Evolutionary conservation across 2,797 vertebrate species (phyloP).

Genomic region (Loriculus beryllinus): DNA sequence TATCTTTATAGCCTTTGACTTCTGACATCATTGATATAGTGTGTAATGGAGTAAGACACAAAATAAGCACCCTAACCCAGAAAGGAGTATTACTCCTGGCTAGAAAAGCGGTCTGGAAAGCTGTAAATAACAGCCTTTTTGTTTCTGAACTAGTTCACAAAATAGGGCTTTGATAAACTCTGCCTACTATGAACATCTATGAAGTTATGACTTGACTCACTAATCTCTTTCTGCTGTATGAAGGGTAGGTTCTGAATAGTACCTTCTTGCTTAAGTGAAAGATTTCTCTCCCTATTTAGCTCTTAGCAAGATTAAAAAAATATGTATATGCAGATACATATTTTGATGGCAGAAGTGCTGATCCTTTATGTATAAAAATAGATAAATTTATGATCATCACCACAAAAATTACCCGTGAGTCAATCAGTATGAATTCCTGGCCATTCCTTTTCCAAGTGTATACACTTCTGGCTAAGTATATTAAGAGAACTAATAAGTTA

Average conservation of each 20-base stretch:
- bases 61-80: background rate
- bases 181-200: background rate
- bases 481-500: background rate
- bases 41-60: background rate
- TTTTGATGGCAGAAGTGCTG: background rate
- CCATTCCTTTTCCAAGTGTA: background rate
- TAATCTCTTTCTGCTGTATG: background rate
- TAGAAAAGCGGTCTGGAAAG: background rate
- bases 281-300: background rate
- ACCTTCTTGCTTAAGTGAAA: background rate
- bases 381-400: background rate
- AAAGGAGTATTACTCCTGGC: background rate
- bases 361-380: background rate
- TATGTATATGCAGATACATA: background rate
- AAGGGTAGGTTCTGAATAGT: background rate
- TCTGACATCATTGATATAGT: background rate
- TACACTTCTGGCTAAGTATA: background rate
- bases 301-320: background rate
- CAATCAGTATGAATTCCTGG: background rate
- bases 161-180: background rate
- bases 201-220: background rate
- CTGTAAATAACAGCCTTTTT: background rate
- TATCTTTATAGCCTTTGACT: background rate
- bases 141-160: background rate
- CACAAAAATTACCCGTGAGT: background rate